Evolutionary conservation across 2,888 invertebrate species (phyloP), one percentile per base, ranked within the genome.

Genomic region (Plebejus anna): DNA sequence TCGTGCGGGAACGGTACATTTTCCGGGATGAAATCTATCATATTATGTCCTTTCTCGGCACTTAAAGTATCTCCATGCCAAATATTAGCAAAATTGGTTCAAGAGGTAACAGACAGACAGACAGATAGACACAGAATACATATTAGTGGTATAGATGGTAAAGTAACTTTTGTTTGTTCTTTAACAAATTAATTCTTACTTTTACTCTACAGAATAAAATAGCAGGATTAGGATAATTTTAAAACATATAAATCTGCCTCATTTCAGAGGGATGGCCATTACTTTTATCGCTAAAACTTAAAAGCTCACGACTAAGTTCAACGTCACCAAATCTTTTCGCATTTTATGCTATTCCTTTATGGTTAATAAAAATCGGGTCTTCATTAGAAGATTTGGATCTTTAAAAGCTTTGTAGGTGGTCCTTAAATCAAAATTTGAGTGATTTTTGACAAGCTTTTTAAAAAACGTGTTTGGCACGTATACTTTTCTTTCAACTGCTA

Each of bases 371-470:
- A 71, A 42, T 22, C 71, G 71, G 42, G 71, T 42, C n/a, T 7
- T 73, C 72, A 72, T 47, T 47, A 72, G 47, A 72, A 72, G 38
- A 47, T 47, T 47, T 51, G 42, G 22, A 71, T 71, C 38, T 32
- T 55, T 22, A 13, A 32, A 1, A 66, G 66, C 66, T 72, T 72
- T 51, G 73, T 55, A 73, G 73, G 73, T 51, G 73, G 73, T 73
- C 73, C 16, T 32, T 73, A 73, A 73, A 73, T 73, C 73, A 73
- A 73, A 71, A 51, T 73, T 73, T 73, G 22, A 73, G 73, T 73
- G 51, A 73, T 32, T 73, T 73, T 32, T 73, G 73, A 73, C 51
- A 51, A 51, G n/a, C 38, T 22, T 22, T 22, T 22, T 22, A 22
- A 22, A 22, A 22, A 22, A 22, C 22, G 22, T 22, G 22, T 22